A percentile compares a stretch with the other conserved stretches of the same genome.
Conservation (phyloP, 2,888 invertebrate species). For the Leptogaster cylindrica region DNA sequence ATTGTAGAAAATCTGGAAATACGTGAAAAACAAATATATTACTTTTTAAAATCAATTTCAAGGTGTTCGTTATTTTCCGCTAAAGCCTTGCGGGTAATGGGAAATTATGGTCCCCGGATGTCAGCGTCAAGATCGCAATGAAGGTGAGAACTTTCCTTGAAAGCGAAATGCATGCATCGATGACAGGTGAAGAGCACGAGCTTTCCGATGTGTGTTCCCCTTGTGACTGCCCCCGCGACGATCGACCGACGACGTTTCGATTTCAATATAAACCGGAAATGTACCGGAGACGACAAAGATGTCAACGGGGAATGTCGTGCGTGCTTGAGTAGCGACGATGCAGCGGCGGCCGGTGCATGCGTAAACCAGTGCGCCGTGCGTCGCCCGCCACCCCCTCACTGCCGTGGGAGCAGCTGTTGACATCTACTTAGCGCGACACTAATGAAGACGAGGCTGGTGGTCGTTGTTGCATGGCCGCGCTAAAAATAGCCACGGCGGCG, state of each 20-base stretch:
- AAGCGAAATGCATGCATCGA: not conserved
- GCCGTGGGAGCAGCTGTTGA: not conserved
- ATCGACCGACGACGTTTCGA: not conserved
- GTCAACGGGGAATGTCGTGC: not conserved
- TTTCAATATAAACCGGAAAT: conserved; percentile 14
- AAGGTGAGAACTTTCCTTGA: not conserved
- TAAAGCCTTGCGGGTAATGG: too few species aligned
- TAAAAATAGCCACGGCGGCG: not conserved
- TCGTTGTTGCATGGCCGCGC: not conserved
- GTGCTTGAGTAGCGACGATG: too few species aligned
- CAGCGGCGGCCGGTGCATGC: too few species aligned
- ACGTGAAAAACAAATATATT: too few species aligned
- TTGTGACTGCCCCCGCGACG: too few species aligned
- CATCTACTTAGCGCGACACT: conserved; percentile 2
- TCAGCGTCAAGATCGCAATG: too few species aligned
- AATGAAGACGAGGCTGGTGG: not conserved
- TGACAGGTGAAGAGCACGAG: not conserved
- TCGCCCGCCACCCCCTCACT: not conserved
- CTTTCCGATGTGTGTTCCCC: not conserved
- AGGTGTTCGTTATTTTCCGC: too few species aligned
- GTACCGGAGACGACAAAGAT: not conserved
- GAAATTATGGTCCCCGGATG: too few species aligned
- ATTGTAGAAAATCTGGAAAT: too few species aligned
- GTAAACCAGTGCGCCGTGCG: not conserved
- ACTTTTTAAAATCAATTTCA: too few species aligned